Base-by-base conservation (phyloP, 2,797 vertebrate species). In the Tapirus indicus region DNA sequence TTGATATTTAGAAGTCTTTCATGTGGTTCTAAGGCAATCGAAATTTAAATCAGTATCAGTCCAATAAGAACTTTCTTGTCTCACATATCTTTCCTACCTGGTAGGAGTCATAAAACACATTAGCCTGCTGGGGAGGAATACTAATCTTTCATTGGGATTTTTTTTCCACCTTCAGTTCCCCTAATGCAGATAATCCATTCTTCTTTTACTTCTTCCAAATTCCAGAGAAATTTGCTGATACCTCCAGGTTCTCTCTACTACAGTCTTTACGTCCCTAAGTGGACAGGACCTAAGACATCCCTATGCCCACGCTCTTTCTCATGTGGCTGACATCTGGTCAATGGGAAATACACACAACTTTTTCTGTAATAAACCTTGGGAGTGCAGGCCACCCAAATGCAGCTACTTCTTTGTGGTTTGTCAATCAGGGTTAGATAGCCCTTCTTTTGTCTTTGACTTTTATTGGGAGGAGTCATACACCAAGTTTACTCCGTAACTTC, bases 1-100 rank as follows among this genome's bases (percentile, higher is more conserved):
- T 97, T 64, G 16, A 49, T 79, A 79, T 75, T 84, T 96, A 41
- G 7, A 92, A 64, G 62, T 58, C 23, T 89, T 92, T 27, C 41
- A 17, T 38, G 56, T 32, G 20, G 2, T 78, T 97, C 49, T 58
- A 66, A 79, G 13, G 29, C 52, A 90, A 58, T 41, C 18, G 62
- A 89, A 87, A 72, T 17, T 49, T 80, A 78, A 71, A 23, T 71
- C 52, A 41, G 10, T 68, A 44, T 74, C 32, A 60, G 10, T 49
- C 6, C 44, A 35, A 32, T 68, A 75, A 89, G 23, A 62, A 69
- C 20, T 52, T 68, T 38, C 13, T 52, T 77, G 25, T 86, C 18
- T 72, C n/a, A 62, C 7, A 12, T 78, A 5, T 78, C 3, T 35
- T 91, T 69, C 27, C 52, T 77, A 58, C 23, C 7, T 21, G 68